Evolutionary conservation across 2,888 invertebrate genomes (phyloP).

Genomic region (Malthinus flaveolus): DNA sequence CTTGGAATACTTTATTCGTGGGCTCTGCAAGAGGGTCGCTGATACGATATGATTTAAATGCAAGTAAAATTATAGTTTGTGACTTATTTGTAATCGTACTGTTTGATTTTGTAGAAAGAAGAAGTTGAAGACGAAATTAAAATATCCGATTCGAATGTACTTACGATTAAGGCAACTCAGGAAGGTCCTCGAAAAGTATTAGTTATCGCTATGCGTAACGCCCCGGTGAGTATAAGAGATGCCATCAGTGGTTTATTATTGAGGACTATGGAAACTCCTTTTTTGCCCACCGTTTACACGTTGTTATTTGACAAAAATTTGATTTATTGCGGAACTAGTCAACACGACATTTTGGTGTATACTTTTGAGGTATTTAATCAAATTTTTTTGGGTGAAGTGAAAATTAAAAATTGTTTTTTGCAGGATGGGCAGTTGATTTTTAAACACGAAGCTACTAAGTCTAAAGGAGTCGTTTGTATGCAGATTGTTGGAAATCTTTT

Average conservation of each 20-base stretch:
- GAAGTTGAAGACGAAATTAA: constrained; percentile 39
- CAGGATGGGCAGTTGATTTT: constrained; percentile 66
- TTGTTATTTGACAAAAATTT: constrained; percentile 68
- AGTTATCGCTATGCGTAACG: constrained; percentile 70
- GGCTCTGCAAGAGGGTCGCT: constrained; percentile 75
- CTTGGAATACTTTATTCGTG: constrained; percentile 73
- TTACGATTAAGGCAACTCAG: constrained; percentile 71
- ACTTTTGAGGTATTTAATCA: constrained; percentile 65
- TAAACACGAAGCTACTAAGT: constrained; percentile 39
- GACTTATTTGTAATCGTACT: constrained; percentile 44
- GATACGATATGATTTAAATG: constrained; percentile 69
- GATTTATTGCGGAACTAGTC: constrained; percentile 78
- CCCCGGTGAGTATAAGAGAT: constrained; percentile 72
- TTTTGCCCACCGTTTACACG: constrained; percentile 69
- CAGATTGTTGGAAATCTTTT: constrained; percentile 65
- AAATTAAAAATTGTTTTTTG: constrained; percentile 21
- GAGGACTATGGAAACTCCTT: constrained; percentile 63
- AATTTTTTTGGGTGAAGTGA: not conserved
- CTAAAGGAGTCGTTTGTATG: constrained; percentile 73
- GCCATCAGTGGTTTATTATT: constrained; percentile 71
- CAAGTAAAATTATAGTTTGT: constrained; percentile 45
- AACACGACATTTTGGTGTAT: constrained; percentile 71
- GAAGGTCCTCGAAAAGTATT: constrained; percentile 74
- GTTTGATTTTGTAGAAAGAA: constrained; percentile 33
- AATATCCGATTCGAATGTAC: constrained; percentile 63